A percentile compares a stretch with the other conserved stretches of the same genome.
These are phyloP conservation scores for Daktulosphaira vitifoliae DNA, from an alignment of 1,140 invertebrate species.

Conservation along the genomic window DNA sequence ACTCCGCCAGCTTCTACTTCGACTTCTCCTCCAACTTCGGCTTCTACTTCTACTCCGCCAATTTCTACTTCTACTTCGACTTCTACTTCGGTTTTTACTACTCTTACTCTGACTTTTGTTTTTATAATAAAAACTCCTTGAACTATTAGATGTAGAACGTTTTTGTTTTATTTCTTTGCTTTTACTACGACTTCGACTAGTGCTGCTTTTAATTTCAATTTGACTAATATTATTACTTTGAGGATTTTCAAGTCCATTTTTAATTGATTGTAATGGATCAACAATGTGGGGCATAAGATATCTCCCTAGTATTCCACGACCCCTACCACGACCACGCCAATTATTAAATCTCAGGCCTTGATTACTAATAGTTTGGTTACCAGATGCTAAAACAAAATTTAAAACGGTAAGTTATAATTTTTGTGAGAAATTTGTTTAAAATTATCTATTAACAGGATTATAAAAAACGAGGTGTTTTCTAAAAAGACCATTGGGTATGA, in stretches of 20 bases:
- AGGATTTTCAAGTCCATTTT: conserved; percentile 11
- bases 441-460: too few species aligned
- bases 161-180: background rate
- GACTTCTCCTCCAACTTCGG: conserved; percentile 45
- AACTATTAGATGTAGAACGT: conserved; percentile 2
- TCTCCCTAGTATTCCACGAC: background rate
- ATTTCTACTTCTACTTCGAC: conserved; percentile 43
- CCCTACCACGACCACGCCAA: conserved; percentile 11
- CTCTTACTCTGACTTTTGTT: conserved; percentile 27
- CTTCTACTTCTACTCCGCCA: conserved; percentile 47
- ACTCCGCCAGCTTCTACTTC: too few species aligned
- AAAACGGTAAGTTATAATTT: too few species aligned
- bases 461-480: too few species aligned
- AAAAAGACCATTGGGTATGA: too few species aligned
- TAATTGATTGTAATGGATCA: conserved; percentile 17
- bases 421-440: too few species aligned
- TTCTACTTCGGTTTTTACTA: conserved; percentile 38
- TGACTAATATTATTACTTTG: too few species aligned
- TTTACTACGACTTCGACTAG: conserved; percentile 8
- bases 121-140: background rate
- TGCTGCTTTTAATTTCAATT: background rate
- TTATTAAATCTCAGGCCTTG: background rate
- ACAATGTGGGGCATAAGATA: conserved; percentile 10
- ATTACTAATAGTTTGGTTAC: background rate
- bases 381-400: background rate